Evolutionary conservation across 1,140 invertebrate species (phyloP).

Genomic region (Apis florea): DNA sequence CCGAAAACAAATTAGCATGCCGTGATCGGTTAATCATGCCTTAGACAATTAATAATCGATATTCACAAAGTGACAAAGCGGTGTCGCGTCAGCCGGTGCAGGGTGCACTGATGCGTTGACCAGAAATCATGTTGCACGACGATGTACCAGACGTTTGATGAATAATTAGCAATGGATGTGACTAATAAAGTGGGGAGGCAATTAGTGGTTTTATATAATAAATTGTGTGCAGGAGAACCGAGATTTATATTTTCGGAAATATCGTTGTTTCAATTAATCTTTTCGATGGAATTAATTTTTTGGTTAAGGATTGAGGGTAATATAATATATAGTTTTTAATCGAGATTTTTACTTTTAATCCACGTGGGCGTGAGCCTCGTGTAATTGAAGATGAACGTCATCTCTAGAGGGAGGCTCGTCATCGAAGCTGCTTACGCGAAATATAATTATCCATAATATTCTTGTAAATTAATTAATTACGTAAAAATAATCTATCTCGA

Average conservation of each 20-base stretch:
- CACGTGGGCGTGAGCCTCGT: too few relatives aligned
- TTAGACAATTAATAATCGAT: slow-evolving; percentile 47
- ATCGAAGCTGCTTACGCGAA: too few relatives aligned
- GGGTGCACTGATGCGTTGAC: neutral
- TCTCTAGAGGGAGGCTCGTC: too few relatives aligned
- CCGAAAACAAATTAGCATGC: slow-evolving; percentile 28
- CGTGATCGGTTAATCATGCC: slow-evolving; percentile 26
- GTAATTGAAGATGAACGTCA: too few relatives aligned
- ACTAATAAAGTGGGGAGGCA: neutral
- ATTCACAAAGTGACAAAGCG: slow-evolving; percentile 43
- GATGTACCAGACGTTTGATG: slow-evolving; percentile 18
- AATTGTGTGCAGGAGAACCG: neutral
- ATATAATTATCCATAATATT: too few relatives aligned
- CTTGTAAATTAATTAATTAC: too few relatives aligned
- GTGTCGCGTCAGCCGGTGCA: slow-evolving; percentile 1
- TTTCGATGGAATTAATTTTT: too few relatives aligned
- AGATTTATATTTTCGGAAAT: neutral
- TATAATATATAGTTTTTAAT: too few relatives aligned
- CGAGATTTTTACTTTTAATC: too few relatives aligned
- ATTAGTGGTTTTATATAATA: neutral
- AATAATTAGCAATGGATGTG: neutral
- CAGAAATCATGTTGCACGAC: slow-evolving; percentile 16
- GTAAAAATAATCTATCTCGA: too few relatives aligned
- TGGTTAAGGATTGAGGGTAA: too few relatives aligned
- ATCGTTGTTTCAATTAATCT: too few relatives aligned